phyloP scores from a whole-genome alignment of 2,113 vertebrate genomes.

The Rhinoderma darwinii region DNA sequence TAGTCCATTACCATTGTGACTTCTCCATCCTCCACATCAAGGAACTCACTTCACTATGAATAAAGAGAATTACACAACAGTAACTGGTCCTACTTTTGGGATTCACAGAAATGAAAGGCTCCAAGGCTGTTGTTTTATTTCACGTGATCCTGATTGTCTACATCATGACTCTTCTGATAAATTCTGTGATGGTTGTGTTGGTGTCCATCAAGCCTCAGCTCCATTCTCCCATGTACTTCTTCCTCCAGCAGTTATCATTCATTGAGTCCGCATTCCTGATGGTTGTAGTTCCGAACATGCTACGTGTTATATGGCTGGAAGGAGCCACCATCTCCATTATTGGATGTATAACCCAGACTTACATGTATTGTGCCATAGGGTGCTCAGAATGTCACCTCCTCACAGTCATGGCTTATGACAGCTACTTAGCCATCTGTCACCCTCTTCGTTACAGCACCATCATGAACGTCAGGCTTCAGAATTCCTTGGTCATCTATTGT shows the following conservation, averaged over 20 bases:
- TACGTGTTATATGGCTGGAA: neutral
- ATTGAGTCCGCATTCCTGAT: neutral
- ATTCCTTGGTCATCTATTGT: neutral
- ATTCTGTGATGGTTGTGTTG: neutral
- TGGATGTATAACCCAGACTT: neutral
- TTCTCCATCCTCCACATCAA: too few relatives aligned
- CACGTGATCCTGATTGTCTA: neutral
- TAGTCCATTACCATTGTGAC: too few relatives aligned
- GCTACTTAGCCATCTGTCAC: neutral
- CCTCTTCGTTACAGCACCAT: constrained; percentile 4
- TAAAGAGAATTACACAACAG: too few relatives aligned
- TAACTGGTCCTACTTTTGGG: too few relatives aligned
- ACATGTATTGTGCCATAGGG: constrained; percentile 1
- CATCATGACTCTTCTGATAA: neutral
- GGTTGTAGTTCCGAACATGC: neutral
- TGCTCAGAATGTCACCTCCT: constrained; percentile 8
- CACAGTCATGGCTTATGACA: neutral
- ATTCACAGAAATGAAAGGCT: too few relatives aligned
- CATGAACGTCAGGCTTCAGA: neutral
- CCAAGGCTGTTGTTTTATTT: too few relatives aligned
- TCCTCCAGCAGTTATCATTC: neutral
- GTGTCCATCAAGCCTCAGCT: neutral
- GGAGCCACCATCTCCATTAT: neutral
- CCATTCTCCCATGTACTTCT: neutral
- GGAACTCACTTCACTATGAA: too few relatives aligned